Percentiles rank a stretch among this genome's conserved stretches.
phyloP scores from a whole-genome alignment of 2,888 invertebrate genomes.

The Diachrysia chrysitis region DNA sequence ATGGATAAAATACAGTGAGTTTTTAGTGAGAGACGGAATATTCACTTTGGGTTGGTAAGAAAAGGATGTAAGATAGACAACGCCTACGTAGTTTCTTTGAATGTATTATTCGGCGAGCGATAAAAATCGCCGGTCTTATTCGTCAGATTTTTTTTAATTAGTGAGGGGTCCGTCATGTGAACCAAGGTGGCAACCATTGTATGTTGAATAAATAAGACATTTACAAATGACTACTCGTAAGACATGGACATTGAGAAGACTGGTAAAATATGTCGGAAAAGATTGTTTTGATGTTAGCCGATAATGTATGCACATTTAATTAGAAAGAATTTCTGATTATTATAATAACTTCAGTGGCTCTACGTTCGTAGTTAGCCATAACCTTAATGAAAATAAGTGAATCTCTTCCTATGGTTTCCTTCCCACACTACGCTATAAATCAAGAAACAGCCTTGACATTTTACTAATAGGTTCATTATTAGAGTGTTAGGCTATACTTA shows the following conservation, averaged over 20 bases:
- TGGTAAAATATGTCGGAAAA: slow-evolving; percentile 45
- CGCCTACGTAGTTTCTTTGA: slow-evolving; percentile 85
- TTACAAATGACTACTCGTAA: slow-evolving; percentile 78
- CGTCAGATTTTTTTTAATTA: slow-evolving; percentile 88
- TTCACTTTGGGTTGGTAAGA: slow-evolving; percentile 66
- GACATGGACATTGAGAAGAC: slow-evolving; percentile 75
- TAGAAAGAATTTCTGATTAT: background rate
- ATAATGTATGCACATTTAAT: slow-evolving; percentile 18
- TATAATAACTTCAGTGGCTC: background rate
- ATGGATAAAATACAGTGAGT: slow-evolving; percentile 75
- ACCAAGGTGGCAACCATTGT: slow-evolving; percentile 85
- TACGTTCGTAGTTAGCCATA: background rate
- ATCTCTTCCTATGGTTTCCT: background rate
- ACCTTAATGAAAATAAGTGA: background rate
- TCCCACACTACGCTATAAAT: slow-evolving; percentile 2
- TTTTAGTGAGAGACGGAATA: slow-evolving; percentile 71
- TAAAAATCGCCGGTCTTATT: slow-evolving; percentile 89
- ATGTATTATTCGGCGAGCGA: slow-evolving; percentile 86
- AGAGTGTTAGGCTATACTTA: background rate
- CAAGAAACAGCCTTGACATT: background rate
- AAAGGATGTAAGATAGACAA: slow-evolving; percentile 77
- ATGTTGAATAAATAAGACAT: slow-evolving; percentile 82
- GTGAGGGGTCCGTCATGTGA: slow-evolving; percentile 86
- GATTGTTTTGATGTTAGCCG: slow-evolving; percentile 35
- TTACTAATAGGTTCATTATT: background rate